Conservation (phyloP, 2,113 vertebrate genomes). For the Rhipidura dahli region DNA sequence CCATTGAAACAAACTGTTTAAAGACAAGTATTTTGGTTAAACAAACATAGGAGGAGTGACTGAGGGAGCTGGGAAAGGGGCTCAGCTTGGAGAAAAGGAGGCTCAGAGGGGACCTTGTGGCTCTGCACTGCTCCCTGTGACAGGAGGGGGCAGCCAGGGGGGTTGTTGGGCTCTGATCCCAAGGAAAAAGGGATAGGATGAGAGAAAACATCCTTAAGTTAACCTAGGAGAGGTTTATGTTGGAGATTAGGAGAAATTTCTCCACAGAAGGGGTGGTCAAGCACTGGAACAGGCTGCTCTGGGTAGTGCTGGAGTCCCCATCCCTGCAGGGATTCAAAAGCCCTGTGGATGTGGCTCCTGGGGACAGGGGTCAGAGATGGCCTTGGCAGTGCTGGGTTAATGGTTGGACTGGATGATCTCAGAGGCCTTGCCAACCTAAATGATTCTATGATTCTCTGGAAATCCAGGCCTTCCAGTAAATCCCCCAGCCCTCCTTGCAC, state of each 20-base stretch:
- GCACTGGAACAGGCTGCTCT: no score
- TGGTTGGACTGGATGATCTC: background rate
- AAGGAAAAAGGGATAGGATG: background rate
- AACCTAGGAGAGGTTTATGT: background rate
- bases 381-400: background rate
- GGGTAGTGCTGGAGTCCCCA: background rate
- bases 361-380: background rate
- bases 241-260: background rate
- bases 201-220: background rate
- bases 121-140: background rate
- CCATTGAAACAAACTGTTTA: background rate
- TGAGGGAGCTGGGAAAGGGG: background rate
- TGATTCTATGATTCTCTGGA: background rate
- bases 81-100: background rate
- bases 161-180: background rate
- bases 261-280: background rate
- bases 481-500: background rate
- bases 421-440: background rate
- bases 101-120: background rate
- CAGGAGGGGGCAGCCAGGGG: background rate
- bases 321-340: background rate
- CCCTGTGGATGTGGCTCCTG: background rate
- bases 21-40: background rate
- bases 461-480: background rate
- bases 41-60: rapidly evolving